Evolutionary conservation across 1,140 invertebrate species (phyloP).

Genomic region (Neuroterus valhalla): DNA sequence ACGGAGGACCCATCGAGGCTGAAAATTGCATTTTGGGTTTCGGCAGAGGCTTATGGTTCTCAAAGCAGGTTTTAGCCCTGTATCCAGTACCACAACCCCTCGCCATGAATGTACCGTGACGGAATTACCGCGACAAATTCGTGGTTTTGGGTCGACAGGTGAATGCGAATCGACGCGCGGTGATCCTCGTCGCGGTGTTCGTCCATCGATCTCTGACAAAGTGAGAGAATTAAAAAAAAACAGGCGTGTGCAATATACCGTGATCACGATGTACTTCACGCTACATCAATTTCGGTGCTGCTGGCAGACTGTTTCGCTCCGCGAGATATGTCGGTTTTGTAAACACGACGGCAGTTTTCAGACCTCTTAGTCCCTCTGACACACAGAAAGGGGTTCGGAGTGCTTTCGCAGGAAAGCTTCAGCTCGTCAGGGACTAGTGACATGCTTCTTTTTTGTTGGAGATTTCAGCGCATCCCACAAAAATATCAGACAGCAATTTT

Average conservation of each 20-base stretch:
- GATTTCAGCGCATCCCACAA: neutral
- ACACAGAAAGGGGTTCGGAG: slow-evolving; percentile 1
- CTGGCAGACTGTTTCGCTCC: slow-evolving; percentile 25
- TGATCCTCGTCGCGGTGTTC: slow-evolving; percentile 18
- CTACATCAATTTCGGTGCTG: slow-evolving; percentile 21
- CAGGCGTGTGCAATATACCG: slow-evolving; percentile 10
- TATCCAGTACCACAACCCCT: slow-evolving; percentile 16
- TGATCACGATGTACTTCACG: slow-evolving; percentile 17
- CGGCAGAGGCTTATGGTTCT: slow-evolving; percentile 19
- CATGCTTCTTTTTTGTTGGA: neutral
- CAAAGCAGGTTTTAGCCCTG: slow-evolving; percentile 14
- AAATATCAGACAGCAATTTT: neutral
- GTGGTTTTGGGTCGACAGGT: slow-evolving; percentile 23
- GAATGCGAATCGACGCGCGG: slow-evolving; percentile 20
- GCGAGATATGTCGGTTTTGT: slow-evolving; percentile 29
- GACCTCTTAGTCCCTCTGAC: slow-evolving; percentile 15
- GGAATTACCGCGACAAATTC: slow-evolving; percentile 24
- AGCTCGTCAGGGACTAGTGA: neutral
- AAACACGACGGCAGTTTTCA: slow-evolving; percentile 25
- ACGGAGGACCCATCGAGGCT: slow-evolving; percentile 26
- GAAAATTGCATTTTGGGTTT: slow-evolving; percentile 46
- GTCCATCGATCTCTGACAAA: slow-evolving; percentile 24
- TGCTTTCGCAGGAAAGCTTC: slow-evolving; percentile 12
- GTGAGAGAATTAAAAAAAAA: slow-evolving; percentile 14
- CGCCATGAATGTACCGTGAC: slow-evolving; percentile 6